Evolutionary conservation across 2,888 invertebrate genomes (phyloP), one percentile per base, ranked within the genome.

Genomic region (Gortyna flavago): DNA sequence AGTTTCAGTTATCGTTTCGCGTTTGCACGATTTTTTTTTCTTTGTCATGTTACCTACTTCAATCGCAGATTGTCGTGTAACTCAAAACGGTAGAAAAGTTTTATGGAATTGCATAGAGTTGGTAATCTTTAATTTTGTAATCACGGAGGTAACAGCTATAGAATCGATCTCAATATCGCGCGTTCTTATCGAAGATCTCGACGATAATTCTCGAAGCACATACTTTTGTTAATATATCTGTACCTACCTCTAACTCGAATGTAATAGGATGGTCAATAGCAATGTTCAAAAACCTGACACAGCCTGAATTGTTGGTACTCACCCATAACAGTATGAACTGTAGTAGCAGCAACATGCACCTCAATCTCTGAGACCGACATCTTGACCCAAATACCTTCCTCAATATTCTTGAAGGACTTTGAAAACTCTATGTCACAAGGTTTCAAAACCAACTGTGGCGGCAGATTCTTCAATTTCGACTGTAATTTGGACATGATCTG

Each of bases 391-490:
- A 98, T 96, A 0, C 98, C 98, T 84, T 98, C 98, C 79, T 98
- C 98, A 0, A 97, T 93, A 65, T 97, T 96, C 88, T 97, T 97
- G 88, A 97, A 97, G 44, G 96, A 97, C 89, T 97, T 97, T 0
- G 97, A 97, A 87, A 98, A 97, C 91, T 98, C 98, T 21, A 98
- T 93, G 89, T 98, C 98, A 90, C 98, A 98, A 0, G 98, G 98
- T 88, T 97, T 97, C 61, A 98, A 91, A 0, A 98, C 97, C 81
- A 97, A 94, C 85, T 97, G 97, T 0, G 97, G 97, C 0, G 96
- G 95, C 6, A 97, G 91, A 75, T 95, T 96, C 85, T 96, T 96
- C 68, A 97, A 91, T 83, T 97, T 96, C 0, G 97, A 97, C 82
- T 97, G 97, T 57, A 97, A 93, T 88, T 97, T 97, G 0, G 97